These are phyloP conservation scores for Phenacoccus solenopsis DNA, from an alignment of 1,140 invertebrate genomes.

Conservation along the genomic window DNA sequence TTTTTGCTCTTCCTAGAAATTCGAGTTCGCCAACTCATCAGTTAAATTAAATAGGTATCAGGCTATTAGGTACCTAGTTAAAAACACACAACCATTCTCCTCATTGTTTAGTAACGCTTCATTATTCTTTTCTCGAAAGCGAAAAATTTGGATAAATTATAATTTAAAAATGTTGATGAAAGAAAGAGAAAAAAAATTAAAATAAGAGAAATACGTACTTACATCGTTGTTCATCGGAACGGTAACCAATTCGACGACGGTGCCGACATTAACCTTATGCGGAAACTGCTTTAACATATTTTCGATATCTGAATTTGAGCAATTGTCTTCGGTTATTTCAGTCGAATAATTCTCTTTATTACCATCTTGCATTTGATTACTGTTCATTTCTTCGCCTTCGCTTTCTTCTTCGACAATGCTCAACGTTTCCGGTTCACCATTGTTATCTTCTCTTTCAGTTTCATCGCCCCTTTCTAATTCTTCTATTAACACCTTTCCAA, in stretches of 20 bases:
- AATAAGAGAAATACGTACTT: slow-evolving; percentile 5
- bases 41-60: too few relatives aligned
- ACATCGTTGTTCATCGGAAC: not conserved
- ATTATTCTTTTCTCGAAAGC: too few relatives aligned
- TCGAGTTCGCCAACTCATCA: too few relatives aligned
- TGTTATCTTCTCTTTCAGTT: slow-evolving; percentile 29
- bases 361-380: not conserved
- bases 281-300: not conserved
- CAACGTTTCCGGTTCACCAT: slow-evolving; percentile 29
- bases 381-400: slow-evolving; percentile 25
- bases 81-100: too few relatives aligned
- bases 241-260: not conserved
- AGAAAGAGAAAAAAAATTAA: too few relatives aligned
- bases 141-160: too few relatives aligned
- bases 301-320: not conserved
- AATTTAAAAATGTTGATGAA: too few relatives aligned
- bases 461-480: slow-evolving; percentile 30
- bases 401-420: slow-evolving; percentile 27
- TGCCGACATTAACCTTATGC: not conserved
- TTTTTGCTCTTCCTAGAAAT: too few relatives aligned
- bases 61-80: too few relatives aligned
- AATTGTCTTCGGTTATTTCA: not conserved
- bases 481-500: not conserved
- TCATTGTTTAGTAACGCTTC: too few relatives aligned
- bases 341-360: not conserved